Base-by-base conservation (phyloP, 2,113 vertebrate species). In the human (Homo sapiens) region DNA sequence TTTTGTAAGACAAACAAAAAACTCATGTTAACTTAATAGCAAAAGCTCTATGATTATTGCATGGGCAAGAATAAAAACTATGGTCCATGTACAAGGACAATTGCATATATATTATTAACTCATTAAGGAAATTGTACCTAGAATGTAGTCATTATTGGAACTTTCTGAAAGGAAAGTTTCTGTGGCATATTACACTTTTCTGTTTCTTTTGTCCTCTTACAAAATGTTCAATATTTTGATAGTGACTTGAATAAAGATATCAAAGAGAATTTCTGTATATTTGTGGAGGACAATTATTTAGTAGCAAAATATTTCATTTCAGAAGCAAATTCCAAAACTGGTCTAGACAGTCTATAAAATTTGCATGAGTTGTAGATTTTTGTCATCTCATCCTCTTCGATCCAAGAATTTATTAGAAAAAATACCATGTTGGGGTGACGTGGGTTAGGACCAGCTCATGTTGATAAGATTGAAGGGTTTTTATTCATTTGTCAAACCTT, bases 1-100 rank as follows among this genome's bases (percentile, higher is more conserved):
- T 75, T 96, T 90, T 93, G 11, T 52, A 89, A 85, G 45, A 80
- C 25, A 86, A 94, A 83, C 61, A 68, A 89, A 90, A 97, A 87
- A 10, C 12, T 55, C 43, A 35, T 73, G 25, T 59, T 94, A 38
- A 38, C 38, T 38, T 38, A 80, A 45, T 61, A 61, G 48, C 11
- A 96, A 20, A 90, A 90, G 35, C 9, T 89, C 35, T 38, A 14
- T 38, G 13, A 95, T 90, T 81, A 89, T 91, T 96, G 38, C 23
- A 52, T 16, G 2, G 8, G 5, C 32, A 94, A 84, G 22, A 88
- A 86, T 85, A 66, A 78, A 82, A 92, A 16, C 8, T 76, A 0
- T 48, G 57, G 20, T 79, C 14, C 32, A 68, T 23, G 5, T 59
- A 87, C 30, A 90, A 61, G 9, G 55, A 7, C 7, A 55, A 17